Evolutionary conservation across 1,140 invertebrate genomes (phyloP).

Genomic region (Macrosteles quadrilineatus): DNA sequence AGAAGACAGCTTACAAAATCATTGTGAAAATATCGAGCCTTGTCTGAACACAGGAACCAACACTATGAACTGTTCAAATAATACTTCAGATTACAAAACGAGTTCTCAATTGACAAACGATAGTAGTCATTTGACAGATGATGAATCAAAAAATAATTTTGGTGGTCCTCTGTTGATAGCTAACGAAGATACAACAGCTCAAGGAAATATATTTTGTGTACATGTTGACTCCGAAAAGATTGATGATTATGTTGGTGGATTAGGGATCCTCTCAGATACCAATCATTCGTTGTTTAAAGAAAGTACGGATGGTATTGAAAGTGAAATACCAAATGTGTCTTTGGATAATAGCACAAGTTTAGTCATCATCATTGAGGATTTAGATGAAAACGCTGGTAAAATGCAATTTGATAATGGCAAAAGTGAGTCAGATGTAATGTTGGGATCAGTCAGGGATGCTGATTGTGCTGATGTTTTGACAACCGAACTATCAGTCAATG

Average conservation of each 20-base stretch:
- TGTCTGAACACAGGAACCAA: no score
- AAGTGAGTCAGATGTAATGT: constrained; percentile 1
- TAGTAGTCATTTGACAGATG: background rate
- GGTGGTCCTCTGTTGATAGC: constrained; percentile 7
- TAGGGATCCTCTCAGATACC: background rate
- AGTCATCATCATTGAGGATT: constrained; percentile 24
- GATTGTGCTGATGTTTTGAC: constrained; percentile 12
- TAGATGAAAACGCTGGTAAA: background rate
- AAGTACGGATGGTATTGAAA: background rate
- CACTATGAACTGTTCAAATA: no score
- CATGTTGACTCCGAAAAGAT: constrained; percentile 19
- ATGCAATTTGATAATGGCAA: background rate
- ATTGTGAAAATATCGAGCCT: no score
- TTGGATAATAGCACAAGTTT: constrained; percentile 20
- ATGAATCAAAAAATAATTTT: background rate
- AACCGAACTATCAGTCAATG: constrained; percentile 13
- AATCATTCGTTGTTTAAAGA: background rate
- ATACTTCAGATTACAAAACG: no score
- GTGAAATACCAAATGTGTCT: constrained; percentile 2
- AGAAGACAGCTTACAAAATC: no score
- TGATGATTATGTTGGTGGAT: background rate
- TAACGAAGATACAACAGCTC: background rate
- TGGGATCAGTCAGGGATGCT: background rate
- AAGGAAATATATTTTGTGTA: constrained; percentile 14
- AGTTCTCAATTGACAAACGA: no score